Base-by-base conservation (phyloP, 2,113 vertebrate species). In the Blennius ocellaris region DNA sequence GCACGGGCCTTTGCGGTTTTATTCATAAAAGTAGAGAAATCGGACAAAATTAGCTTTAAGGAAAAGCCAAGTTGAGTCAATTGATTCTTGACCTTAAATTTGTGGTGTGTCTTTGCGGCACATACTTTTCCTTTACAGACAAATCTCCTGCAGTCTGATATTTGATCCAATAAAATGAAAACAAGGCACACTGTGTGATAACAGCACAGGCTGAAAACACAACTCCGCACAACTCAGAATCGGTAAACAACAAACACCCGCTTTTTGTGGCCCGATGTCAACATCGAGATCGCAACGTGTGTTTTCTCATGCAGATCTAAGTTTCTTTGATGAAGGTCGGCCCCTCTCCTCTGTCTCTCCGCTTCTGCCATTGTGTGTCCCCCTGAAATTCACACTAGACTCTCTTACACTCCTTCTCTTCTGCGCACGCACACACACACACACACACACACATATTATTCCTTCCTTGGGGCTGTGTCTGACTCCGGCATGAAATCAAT, bases 401-500 rank as follows among this genome's bases (percentile, higher is more conserved):
- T 67, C 73, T 39, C 71, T 70, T 45, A 5, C 47, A 56, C 73
- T 68, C 56, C 16, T 21, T 47, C 49, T 73, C 55, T 72, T 82
- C 56, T 47, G 76, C 62, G 40, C 80, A 54, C 73, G 40, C 76
- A 52, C 76, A 76, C 49, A 53, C 36, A 53, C 37, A 36, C 72
- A 63, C 64, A 78, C 62, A 73, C 66, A 72, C 67, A 78, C 81
- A 87, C 60, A 73, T 67, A 76, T 73, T 80, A 81, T 71, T 80
- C 82, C 78, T 81, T 84, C 85, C 72, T 84, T 16, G 17, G 66
- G 80, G 83, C 82, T 84, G 78, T 78, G 81, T 91, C 89, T 90
- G 89, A 92, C 89, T 91, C 85, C 82, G 63, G 86, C 90, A 93
- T 92, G 90, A 92, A 93, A 93, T 93, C 86, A 82, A 91, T 93